Evolutionary conservation across 2,888 invertebrate genomes (phyloP).

Genomic region (Cotesia congregata): DNA sequence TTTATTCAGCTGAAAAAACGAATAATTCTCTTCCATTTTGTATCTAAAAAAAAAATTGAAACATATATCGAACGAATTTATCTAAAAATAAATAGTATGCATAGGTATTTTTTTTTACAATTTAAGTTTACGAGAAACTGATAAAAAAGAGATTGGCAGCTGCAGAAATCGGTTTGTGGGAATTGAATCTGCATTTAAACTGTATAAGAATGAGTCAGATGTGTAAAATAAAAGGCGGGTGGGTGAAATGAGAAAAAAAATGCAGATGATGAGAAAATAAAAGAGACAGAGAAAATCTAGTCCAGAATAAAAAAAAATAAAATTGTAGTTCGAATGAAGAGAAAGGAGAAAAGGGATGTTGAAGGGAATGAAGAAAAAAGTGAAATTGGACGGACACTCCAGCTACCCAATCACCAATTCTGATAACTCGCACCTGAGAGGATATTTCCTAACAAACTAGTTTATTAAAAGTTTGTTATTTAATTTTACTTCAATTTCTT

Average conservation of each 20-base stretch:
- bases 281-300: constrained; percentile 26
- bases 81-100: no score
- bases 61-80: no score
- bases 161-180: constrained; percentile 46
- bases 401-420: constrained; percentile 13
- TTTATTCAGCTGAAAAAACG: no score
- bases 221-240: neutral
- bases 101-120: no score
- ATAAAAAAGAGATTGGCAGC: constrained; percentile 31
- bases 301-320: neutral
- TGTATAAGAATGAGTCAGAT: neutral
- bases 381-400: constrained; percentile 10
- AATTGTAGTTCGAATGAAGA: constrained; percentile 1
- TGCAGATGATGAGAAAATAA: constrained; percentile 16
- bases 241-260: neutral
- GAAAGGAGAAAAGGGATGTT: constrained; percentile 7
- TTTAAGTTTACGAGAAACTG: constrained; percentile 44
- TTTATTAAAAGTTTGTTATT: neutral
- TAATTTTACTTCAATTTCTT: neutral
- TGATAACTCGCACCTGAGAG: constrained; percentile 17
- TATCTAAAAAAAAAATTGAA: no score
- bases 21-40: no score
- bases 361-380: neutral
- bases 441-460: neutral
- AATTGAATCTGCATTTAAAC: constrained; percentile 15